Percentiles rank a stretch among this genome's conserved stretches.
These are phyloP conservation scores for Conus ventricosus DNA, from an alignment of 1,140 invertebrate species.

Conservation along the genomic window DNA sequence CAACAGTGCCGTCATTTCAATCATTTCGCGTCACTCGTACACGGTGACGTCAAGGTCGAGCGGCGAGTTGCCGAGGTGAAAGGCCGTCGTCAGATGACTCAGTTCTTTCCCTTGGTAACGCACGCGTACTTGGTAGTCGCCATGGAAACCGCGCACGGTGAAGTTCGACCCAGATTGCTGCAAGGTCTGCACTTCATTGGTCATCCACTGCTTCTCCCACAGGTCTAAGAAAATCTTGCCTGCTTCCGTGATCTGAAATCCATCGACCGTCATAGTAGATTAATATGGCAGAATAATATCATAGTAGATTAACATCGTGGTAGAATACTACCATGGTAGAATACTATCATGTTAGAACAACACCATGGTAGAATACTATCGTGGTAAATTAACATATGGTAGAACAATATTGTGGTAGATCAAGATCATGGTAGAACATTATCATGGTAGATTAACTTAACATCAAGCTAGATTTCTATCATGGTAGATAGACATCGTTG, in stretches of 20 bases:
- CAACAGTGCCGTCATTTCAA: not conserved
- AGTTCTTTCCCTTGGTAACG: conserved; percentile 41
- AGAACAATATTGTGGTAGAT: too few species aligned
- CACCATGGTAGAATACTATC: too few species aligned
- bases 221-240: conserved; percentile 49
- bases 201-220: conserved; percentile 48
- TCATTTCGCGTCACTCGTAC: not conserved
- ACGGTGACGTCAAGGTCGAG: conserved; percentile 3
- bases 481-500: too few species aligned
- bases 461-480: too few species aligned
- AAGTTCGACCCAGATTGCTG: conserved; percentile 8
- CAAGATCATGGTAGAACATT: too few species aligned
- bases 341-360: too few species aligned
- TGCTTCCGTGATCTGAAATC: conserved; percentile 46
- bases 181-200: conserved; percentile 42
- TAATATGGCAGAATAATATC: not conserved
- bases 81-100: conserved; percentile 22
- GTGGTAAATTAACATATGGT: too few species aligned
- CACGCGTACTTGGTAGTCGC: conserved; percentile 53
- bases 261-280: too few species aligned
- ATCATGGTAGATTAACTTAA: too few species aligned
- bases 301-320: not conserved
- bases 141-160: conserved; percentile 48
- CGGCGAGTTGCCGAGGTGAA: conserved; percentile 13
- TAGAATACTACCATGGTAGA: too few species aligned